Base-by-base conservation (phyloP, 2,113 vertebrate species). In the Gasterosteus aculeatus region DNA sequence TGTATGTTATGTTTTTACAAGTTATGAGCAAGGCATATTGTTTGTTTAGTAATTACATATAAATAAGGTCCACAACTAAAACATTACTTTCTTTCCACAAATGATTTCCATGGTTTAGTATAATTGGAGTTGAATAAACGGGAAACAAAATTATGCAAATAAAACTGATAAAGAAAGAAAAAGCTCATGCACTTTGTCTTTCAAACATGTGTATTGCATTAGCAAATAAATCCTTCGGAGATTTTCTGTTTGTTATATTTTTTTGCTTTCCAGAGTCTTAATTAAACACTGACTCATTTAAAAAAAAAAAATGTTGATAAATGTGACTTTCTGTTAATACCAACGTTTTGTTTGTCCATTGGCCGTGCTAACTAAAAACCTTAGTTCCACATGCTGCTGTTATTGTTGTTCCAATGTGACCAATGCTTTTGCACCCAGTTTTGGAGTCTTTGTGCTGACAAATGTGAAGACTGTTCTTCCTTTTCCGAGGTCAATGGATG, bases 111-210 rank as follows among this genome's bases (percentile, higher is more conserved):
- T 62, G 61, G 18, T 44, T 64, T 60, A 10, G 60, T 70, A 77
- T 80, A 73, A 77, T 11, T 76, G 65, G 60, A 68, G 75, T 77
- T 47, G 51, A 70, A 78, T 72, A 63, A 84, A 68, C 70, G 35
- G 66, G 19, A 84, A 63, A 82, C 10, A 22, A 54, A 59, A 69
- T 65, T 19, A 6, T 63, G 80, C 16, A 75, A 75, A 80, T 58
- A 65, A 26, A 65, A 35, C 9, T 57, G 16, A 61, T 62, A 56
- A 12, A 47, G 39, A 22, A 18, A 68, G 42, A 46, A 73, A 65
- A 77, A 66, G 8, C 26, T 49, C 2, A 12, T 56, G 49, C 4
- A 58, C 19, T 73, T 87, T 19, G 8, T 33, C 22, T 15, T 63
- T 66, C 8, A 7, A 49, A 68, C 10, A 5, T 58, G 29, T 39